These are phyloP conservation scores for Eudyptes chrysolophus DNA, from an alignment of 2,113 vertebrate genomes.

Conservation along the genomic window DNA sequence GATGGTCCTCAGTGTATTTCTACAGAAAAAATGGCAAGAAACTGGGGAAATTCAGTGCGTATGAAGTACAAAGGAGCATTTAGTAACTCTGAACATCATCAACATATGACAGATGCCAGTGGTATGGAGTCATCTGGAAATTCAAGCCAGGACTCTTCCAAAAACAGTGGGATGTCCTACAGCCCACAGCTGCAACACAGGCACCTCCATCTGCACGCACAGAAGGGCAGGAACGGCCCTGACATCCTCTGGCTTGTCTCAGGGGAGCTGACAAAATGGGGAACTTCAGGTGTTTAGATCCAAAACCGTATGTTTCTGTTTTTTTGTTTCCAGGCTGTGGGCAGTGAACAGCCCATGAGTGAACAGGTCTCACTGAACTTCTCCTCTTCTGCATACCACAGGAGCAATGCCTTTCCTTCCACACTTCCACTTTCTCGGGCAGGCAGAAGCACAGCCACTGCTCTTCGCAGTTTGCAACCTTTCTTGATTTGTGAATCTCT, in stretches of 20 bases:
- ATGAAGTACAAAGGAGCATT: not conserved
- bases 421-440: not conserved
- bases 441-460: not conserved
- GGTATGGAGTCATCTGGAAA: not conserved
- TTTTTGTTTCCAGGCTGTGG: not conserved
- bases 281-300: not conserved
- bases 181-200: not conserved
- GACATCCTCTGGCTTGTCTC: not conserved
- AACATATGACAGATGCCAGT: not conserved
- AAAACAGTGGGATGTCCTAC: not conserved
- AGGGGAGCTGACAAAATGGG: not conserved
- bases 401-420: not conserved
- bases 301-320: no score
- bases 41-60: not conserved
- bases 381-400: not conserved
- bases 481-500: not conserved
- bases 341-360: not conserved
- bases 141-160: not conserved
- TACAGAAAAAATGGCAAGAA: not conserved
- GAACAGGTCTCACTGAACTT: not conserved
- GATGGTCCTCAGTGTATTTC: not conserved
- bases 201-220: not conserved
- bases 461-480: not conserved
- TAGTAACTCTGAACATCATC: not conserved
- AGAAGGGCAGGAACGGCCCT: not conserved